Evolutionary conservation across 2,113 vertebrate species (phyloP), one percentile per base, ranked within the genome.

Genomic region (Argyrosomus japonicus): DNA sequence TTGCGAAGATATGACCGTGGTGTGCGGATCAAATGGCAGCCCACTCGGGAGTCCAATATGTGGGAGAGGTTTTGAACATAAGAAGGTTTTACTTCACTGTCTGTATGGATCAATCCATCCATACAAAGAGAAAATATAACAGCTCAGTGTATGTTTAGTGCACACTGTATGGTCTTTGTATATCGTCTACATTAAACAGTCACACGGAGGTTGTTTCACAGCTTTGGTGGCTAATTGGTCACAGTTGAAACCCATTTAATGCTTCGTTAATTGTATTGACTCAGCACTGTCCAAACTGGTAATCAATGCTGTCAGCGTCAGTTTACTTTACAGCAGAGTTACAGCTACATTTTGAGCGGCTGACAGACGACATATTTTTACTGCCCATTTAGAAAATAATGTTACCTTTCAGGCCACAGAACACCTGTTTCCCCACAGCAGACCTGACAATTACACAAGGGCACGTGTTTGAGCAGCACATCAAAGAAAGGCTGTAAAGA

Each of bases 11-110:
- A 85, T 77, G 88, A 72, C 54, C 25, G 50, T 63, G 43, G 75
- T 67, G 83, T 17, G 76, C 8, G 17, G 63, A 75, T 87, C 60
- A 91, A 90, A 92, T 92, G 90, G 84, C 89, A 89, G 86, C 79
- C 15, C 91, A 57, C 85, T 27, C 0, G 77, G 82, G 91, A 91
- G 56, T 64, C 21, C 23, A 32, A 47, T 74, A 25, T 70, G 67
- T 73, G 68, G 43, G 67, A 21, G 67, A 23, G 67, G 57, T 19
- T 87, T 64, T 77, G 48, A 75, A 81, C 19, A 58, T 43, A 74
- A 65, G 53, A 68, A 4, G 27, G 29, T 32, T 88, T 76, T 43
- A 53, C 47, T 76, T 54, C 5, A 64, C 17, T 45, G 9, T 50
- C 56, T 57, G 18, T 56, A 36, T 56, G 11, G 23, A 69, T 63